A percentile compares a stretch with the other conserved stretches of the same genome.
phyloP scores from a whole-genome alignment of 37 sponge, comb jelly and placozoan genomes.

The Eunapius fragilis region DNA sequence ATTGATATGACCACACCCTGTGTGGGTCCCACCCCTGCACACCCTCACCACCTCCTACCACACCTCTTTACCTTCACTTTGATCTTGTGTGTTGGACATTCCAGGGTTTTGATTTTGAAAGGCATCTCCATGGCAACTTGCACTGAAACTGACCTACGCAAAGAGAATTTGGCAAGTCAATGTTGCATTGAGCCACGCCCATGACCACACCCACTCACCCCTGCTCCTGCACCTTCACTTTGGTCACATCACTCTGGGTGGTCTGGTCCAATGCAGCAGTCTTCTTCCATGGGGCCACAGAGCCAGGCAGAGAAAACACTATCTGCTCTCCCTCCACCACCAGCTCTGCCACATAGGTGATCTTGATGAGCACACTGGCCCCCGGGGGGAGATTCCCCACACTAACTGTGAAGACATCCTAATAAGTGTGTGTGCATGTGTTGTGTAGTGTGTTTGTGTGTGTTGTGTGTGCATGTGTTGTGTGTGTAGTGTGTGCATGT shows the following conservation, averaged over 20 bases:
- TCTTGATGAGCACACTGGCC: slow-evolving; percentile 97
- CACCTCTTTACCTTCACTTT: slow-evolving; percentile 75
- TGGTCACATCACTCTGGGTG: slow-evolving; percentile 87
- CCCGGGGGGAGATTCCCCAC: slow-evolving; percentile 98
- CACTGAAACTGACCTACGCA: slow-evolving; percentile 42
- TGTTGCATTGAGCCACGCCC: slow-evolving; percentile 2
- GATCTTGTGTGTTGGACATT: slow-evolving; percentile 87
- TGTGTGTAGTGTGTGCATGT: neutral
- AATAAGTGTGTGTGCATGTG: neutral
- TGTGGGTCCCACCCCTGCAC: neutral
- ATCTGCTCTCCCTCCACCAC: slow-evolving; percentile 89
- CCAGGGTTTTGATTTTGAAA: slow-evolving; percentile 84
- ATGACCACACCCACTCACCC: slow-evolving; percentile 50
- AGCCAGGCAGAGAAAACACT: slow-evolving; percentile 86
- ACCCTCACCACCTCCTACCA: too few relatives aligned
- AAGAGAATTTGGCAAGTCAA: slow-evolving; percentile 3
- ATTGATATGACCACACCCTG: neutral
- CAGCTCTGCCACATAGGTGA: slow-evolving; percentile 97
- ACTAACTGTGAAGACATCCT: slow-evolving; percentile 99
- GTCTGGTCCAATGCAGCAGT: slow-evolving; percentile 81
- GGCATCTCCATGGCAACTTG: slow-evolving; percentile 95
- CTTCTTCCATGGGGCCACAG: slow-evolving; percentile 95
- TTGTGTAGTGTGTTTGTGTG: neutral
- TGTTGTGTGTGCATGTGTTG: neutral
- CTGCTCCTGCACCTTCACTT: slow-evolving; percentile 82